Conservation (phyloP, 2,797 vertebrate genomes). For the Helarctos malayanus region DNA sequence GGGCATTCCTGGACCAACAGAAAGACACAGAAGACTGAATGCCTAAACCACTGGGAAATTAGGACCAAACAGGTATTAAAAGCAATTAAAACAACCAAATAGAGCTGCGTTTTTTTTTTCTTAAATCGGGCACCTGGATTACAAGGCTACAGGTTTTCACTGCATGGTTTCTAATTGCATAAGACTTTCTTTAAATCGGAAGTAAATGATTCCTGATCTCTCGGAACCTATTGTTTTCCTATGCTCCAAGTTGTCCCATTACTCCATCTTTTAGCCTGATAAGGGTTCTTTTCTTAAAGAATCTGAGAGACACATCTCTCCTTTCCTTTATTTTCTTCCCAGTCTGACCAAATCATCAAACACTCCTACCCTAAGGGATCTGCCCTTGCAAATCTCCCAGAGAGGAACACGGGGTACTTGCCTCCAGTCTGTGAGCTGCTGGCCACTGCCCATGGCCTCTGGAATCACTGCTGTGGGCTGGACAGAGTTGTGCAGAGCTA, state of each 20-base stretch:
- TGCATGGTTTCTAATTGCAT: background rate
- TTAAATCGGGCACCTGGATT: background rate
- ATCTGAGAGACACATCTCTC: constrained; percentile 21
- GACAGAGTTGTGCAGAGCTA: constrained; percentile 96
- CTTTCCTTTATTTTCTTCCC: constrained; percentile 5
- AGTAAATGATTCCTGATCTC: constrained; percentile 35
- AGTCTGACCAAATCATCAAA: background rate
- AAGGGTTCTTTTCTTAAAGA: constrained; percentile 9
- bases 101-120: background rate
- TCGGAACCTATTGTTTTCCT: constrained; percentile 13
- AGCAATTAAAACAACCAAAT: background rate
- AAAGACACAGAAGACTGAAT: background rate
- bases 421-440: constrained; percentile 96
- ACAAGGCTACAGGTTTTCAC: background rate
- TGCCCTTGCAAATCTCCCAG: background rate
- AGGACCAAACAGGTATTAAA: background rate
- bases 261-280: background rate
- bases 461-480: constrained; percentile 94
- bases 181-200: constrained; percentile 31
- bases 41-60: background rate
- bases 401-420: constrained; percentile 83
- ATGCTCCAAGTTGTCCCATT: background rate
- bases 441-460: constrained; percentile 90
- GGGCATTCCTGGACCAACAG: constrained; percentile 88
- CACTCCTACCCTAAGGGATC: background rate